phyloP scores from a whole-genome alignment of 2,113 vertebrate species.

The Corynorhinus townsendii region DNA sequence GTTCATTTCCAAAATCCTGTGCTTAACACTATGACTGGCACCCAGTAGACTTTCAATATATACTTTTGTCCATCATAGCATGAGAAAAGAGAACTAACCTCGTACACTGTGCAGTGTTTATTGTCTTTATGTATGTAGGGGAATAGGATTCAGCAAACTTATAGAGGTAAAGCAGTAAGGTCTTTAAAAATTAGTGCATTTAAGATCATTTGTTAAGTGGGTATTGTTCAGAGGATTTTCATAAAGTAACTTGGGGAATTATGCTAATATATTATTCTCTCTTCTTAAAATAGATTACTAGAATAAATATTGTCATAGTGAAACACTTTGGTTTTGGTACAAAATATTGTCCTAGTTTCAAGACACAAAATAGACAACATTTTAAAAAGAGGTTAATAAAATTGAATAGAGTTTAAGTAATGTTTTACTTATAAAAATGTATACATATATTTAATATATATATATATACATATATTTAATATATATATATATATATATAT shows the following conservation, averaged over 20 bases:
- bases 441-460: too few species aligned
- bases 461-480: too few species aligned
- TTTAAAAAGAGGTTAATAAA: not conserved
- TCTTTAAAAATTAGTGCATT: not conserved
- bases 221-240: not conserved
- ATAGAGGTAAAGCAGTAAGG: not conserved
- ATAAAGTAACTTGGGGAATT: not conserved
- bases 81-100: not conserved
- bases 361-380: not conserved
- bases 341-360: constrained; percentile 28
- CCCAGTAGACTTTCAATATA: not conserved
- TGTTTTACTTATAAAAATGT: not conserved
- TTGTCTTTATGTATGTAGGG: not conserved
- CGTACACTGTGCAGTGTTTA: not conserved
- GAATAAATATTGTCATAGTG: not conserved
- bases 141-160: not conserved
- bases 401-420: not conserved
- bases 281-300: not conserved
- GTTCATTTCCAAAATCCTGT: not conserved
- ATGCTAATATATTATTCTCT: not conserved
- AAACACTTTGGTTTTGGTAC: not conserved
- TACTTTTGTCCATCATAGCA: not conserved
- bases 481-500: too few species aligned
- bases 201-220: not conserved
- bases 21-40: not conserved